These are phyloP conservation scores for Taxidea taxus DNA, from an alignment of 2,113 vertebrate genomes.

Conservation along the genomic window DNA sequence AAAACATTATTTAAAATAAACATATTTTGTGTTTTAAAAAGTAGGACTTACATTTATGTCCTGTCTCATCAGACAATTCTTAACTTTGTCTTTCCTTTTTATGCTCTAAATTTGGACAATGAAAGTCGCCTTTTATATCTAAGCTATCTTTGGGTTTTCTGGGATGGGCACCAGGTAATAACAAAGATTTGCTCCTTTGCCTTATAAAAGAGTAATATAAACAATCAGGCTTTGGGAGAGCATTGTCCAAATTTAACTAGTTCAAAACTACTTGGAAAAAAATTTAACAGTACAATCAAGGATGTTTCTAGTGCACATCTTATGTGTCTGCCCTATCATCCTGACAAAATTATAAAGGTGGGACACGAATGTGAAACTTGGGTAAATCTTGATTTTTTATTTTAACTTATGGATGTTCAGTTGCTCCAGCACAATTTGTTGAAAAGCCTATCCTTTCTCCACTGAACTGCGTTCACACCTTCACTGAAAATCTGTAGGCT, in stretches of 20 bases:
- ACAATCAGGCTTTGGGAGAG: background rate
- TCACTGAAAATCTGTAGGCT: background rate
- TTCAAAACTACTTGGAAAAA: background rate
- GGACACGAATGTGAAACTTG: background rate
- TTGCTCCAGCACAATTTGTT: background rate
- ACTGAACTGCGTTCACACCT: background rate
- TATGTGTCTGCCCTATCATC: background rate
- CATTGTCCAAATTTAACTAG: background rate
- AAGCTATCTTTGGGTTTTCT: background rate
- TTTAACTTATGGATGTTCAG: background rate
- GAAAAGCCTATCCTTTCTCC: background rate
- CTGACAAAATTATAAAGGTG: background rate
- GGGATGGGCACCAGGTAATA: background rate
- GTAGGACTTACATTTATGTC: background rate
- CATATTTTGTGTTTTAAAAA: background rate
- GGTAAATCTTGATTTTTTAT: background rate
- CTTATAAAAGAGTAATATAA: background rate
- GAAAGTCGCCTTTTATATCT: background rate
- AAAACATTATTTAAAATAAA: conserved; percentile 20
- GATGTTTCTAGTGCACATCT: background rate
- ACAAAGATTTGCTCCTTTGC: background rate
- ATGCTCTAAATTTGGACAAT: background rate
- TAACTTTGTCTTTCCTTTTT: background rate
- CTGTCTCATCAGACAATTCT: background rate
- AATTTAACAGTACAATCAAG: background rate